These are phyloP conservation scores for Cygnus olor DNA, from an alignment of 2,797 vertebrate genomes.

Conservation along the genomic window DNA sequence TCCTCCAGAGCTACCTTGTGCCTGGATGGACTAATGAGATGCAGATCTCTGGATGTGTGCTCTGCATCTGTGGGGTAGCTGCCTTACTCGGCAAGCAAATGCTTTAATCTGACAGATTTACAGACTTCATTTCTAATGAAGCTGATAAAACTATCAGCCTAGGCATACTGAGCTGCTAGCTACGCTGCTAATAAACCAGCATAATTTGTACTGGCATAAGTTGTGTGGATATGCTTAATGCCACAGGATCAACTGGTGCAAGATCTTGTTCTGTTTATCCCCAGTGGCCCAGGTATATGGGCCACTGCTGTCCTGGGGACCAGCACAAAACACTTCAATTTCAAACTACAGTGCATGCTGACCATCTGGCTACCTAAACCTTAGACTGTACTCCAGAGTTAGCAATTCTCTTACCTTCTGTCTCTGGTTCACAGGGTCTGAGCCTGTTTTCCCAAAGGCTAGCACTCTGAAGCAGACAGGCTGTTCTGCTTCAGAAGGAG, in stretches of 20 bases:
- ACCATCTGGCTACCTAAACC: not conserved
- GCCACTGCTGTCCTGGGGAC: not conserved
- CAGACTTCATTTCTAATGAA: not conserved
- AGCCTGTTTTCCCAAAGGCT: not conserved
- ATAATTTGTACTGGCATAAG: not conserved
- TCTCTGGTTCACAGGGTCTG: not conserved
- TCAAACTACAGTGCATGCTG: conserved; percentile 4
- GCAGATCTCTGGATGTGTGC: not conserved
- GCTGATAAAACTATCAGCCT: not conserved
- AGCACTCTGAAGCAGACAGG: not conserved
- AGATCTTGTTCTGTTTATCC: not conserved
- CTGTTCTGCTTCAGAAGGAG: not conserved
- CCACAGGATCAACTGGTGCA: not conserved
- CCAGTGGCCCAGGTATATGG: not conserved
- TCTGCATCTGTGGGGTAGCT: not conserved
- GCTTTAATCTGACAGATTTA: not conserved
- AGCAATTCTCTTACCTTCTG: not conserved
- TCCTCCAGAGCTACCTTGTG: not conserved
- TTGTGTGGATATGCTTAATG: not conserved
- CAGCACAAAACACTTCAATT: not conserved
- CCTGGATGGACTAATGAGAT: not conserved
- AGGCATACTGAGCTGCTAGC: not conserved
- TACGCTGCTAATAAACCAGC: not conserved
- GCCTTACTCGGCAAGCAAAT: not conserved
- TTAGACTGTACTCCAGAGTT: not conserved